Conservation (phyloP, 2,888 invertebrate species). For the Microplitis manilae region DNA sequence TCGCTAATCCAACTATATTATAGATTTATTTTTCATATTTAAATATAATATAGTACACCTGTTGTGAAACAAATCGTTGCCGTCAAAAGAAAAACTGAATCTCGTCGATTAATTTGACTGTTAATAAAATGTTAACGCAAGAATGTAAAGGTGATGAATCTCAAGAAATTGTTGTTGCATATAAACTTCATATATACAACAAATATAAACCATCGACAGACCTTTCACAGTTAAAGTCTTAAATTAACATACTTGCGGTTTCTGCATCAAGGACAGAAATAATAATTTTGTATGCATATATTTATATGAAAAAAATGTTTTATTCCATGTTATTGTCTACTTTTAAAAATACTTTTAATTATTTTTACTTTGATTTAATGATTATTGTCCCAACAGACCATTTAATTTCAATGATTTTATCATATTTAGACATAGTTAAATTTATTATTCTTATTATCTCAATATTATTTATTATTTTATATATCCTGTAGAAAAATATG, state of each 20-base stretch:
- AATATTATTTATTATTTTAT: background rate
- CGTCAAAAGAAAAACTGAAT: background rate
- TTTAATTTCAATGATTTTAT: background rate
- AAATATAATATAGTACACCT: background rate
- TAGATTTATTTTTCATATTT: no score
- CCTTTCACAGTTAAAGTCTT: slow-evolving; percentile 3
- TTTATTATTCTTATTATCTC: background rate
- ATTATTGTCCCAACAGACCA: no score
- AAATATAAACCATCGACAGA: background rate
- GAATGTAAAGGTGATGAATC: background rate
- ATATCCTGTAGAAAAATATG: background rate
- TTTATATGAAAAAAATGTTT: no score
- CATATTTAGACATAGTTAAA: background rate
- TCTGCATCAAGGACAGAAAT: background rate
- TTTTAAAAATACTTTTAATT: no score
- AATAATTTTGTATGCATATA: no score
- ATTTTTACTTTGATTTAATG: no score
- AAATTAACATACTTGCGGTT: slow-evolving; percentile 7
- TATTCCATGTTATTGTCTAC: no score
- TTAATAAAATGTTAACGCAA: background rate
- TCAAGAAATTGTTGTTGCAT: background rate
- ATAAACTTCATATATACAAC: background rate
- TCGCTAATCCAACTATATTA: no score
- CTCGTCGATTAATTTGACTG: background rate
- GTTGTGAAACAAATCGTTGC: background rate